Evolutionary conservation across 2,797 vertebrate genomes (phyloP).

Genomic region (Periparus ater): DNA sequence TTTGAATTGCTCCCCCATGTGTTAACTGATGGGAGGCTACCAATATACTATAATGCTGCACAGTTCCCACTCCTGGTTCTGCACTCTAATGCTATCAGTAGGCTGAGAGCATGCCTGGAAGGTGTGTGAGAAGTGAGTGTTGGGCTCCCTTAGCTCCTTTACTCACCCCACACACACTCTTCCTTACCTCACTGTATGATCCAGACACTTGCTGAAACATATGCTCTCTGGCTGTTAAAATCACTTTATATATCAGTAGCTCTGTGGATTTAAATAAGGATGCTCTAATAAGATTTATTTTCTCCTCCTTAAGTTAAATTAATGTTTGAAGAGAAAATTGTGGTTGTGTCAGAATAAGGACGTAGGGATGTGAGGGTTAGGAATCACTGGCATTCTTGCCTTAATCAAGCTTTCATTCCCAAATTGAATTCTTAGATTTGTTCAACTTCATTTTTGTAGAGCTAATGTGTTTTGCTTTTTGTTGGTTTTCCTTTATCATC

Average conservation of each 20-base stretch:
- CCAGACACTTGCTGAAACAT: neutral
- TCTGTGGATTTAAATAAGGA: neutral
- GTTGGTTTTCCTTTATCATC: neutral
- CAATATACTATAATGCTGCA: rapidly evolving
- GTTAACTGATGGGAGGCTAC: neutral
- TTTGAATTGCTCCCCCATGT: neutral
- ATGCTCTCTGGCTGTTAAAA: neutral
- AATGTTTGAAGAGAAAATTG: neutral
- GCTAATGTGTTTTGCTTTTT: neutral
- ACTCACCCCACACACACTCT: rapidly evolving
- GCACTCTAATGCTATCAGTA: neutral
- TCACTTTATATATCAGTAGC: neutral
- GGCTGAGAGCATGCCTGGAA: neutral
- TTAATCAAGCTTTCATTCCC: neutral
- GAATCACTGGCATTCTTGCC: neutral
- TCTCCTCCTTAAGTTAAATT: neutral
- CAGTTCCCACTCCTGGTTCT: neutral
- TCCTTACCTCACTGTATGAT: neutral
- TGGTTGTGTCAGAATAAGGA: neutral
- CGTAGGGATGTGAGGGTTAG: neutral
- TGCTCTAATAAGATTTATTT: neutral
- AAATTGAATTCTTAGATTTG: neutral
- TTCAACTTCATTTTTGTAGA: neutral
- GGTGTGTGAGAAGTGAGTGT: neutral
- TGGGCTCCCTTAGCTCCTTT: neutral